Evolutionary conservation across 2,797 vertebrate genomes (phyloP), one percentile per base, ranked within the genome.

Genomic region (Forpus xanthops): DNA sequence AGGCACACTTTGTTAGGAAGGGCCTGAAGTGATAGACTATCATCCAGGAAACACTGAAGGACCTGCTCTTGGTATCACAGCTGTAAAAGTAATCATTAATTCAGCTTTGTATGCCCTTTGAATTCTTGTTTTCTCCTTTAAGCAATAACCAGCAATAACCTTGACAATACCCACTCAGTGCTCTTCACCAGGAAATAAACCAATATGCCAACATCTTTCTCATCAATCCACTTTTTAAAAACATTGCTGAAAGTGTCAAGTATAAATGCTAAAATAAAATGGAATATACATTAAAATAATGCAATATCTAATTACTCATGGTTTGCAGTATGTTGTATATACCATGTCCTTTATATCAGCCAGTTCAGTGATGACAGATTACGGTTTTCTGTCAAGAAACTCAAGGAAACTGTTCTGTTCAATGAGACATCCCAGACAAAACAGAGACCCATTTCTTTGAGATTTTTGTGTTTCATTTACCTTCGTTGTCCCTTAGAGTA

Each of bases 401-500:
- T 8, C 33, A 42, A 45, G 9, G 19, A 92, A 93, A 92, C 41
- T 64, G 11, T 58, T 91, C 30, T 35, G 15, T 74, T 91, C 19
- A 84, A 5, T 44, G 44, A 81, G 33, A 55, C 28, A 77, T 24
- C 49, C 25, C 52, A 85, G 39, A 71, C 9, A 77, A 82, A 86
- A 67, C 4, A 93, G n/a, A 93, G 55, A 58, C 3, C 1, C 21
- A 30, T 64, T 90, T 90, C 19, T 78, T 52, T 74, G 37, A 85
- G 33, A 93, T 67, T 33, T 78, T 39, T 53, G 11, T 58, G 18
- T 85, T 87, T 89, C 31, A 93, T 97, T 98, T 99, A 99, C 99
- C 99, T 99, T 99, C 98, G 90, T 99, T 99, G 97, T 99, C 99
- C 98, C 98, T 99, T 78, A 99, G 97, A 74, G 99, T 99, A 97